Evolutionary conservation across 2,797 vertebrate species (phyloP).

Genomic region (Parambassis ranga): DNA sequence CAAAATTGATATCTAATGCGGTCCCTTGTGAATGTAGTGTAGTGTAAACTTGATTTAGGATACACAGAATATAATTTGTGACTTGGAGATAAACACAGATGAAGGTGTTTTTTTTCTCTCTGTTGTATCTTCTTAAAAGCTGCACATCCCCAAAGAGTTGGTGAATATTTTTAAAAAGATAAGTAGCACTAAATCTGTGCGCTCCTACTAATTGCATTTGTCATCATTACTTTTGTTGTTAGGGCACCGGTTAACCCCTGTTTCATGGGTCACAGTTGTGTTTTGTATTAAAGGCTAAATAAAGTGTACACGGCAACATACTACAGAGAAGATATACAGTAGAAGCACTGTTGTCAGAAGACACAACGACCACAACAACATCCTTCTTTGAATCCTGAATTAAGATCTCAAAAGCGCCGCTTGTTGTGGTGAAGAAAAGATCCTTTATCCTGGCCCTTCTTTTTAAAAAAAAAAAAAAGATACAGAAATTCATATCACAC

Average conservation of each 20-base stretch:
- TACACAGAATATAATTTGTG: background rate
- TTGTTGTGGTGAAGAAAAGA: conserved; percentile 32
- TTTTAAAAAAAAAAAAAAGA: conserved; percentile 34
- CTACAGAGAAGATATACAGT: background rate
- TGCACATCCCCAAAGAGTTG: background rate
- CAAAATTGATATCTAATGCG: too few species aligned
- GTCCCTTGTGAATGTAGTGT: too few species aligned
- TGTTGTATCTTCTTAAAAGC: background rate
- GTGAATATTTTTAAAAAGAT: background rate
- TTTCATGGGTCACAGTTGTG: too few species aligned
- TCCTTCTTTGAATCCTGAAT: conserved; percentile 27
- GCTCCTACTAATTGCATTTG: background rate
- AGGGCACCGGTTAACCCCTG: too few species aligned
- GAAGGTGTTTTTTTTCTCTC: background rate
- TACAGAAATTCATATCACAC: conserved; percentile 34
- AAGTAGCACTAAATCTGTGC: background rate
- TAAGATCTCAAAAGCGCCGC: conserved; percentile 8
- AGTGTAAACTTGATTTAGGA: background rate
- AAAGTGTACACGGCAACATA: conserved; percentile 1
- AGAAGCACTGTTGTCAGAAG: background rate
- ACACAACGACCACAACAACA: conserved; percentile 23
- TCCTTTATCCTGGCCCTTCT: conserved; percentile 27
- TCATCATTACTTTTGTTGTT: background rate
- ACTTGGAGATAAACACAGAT: background rate
- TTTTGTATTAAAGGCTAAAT: too few species aligned